A percentile compares a stretch with the other conserved stretches of the same genome.
These are phyloP conservation scores for Galerucella calmariensis DNA, from an alignment of 2,888 invertebrate species.

Conservation along the genomic window DNA sequence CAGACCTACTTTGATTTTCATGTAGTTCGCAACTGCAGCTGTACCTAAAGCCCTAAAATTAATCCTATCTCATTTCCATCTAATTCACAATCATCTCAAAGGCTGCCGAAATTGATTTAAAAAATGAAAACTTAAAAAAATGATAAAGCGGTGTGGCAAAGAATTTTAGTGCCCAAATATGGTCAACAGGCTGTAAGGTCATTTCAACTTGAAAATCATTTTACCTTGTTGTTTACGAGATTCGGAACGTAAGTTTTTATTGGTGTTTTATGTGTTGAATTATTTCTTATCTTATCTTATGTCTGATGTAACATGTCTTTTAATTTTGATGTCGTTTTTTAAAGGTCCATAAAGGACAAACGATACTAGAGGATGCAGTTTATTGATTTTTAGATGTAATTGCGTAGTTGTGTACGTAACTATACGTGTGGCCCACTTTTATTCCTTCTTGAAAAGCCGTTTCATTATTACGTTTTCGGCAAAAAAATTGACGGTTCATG, in stretches of 20 bases:
- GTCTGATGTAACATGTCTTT: neutral
- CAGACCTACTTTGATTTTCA: constrained; percentile 41
- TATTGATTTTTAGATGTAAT: constrained; percentile 7
- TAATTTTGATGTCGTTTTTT: neutral
- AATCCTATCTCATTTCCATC: neutral
- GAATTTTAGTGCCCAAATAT: constrained; percentile 43
- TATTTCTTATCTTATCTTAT: constrained; percentile 11
- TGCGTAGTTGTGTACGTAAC: neutral
- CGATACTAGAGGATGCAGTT: constrained; percentile 10
- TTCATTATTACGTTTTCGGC: neutral
- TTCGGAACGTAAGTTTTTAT: constrained; percentile 30
- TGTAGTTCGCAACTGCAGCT: constrained; percentile 43
- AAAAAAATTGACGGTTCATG: neutral
- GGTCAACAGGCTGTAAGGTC: constrained; percentile 45
- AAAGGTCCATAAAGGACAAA: neutral
- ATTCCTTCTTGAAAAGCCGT: neutral
- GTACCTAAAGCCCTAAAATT: constrained; percentile 30
- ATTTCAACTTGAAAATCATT: constrained; percentile 38
- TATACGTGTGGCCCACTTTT: constrained; percentile 10
- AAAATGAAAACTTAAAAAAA: neutral
- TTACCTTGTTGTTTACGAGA: constrained; percentile 36
- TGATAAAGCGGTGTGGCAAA: constrained; percentile 16
- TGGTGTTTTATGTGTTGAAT: constrained; percentile 19
- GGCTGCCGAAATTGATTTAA: neutral
- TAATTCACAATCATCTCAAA: neutral